phyloP scores from a whole-genome alignment of 2,113 vertebrate genomes.

The Rhinolophus ferrumequinum region DNA sequence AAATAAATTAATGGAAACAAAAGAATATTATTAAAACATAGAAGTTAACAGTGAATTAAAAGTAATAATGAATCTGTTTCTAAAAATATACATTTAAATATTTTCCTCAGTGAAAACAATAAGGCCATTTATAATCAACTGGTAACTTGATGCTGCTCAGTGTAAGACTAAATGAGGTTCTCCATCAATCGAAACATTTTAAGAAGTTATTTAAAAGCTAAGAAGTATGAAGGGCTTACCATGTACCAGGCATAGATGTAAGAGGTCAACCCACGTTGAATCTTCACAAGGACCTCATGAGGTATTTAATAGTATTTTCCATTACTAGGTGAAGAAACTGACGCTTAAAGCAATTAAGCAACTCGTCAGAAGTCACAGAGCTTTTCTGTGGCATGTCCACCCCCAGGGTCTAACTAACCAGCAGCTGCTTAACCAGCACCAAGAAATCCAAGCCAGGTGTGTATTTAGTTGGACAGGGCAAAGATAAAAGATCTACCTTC shows the following conservation, averaged over 20 bases:
- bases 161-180: background rate
- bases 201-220: background rate
- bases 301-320: background rate
- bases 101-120: background rate
- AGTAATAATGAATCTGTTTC: background rate
- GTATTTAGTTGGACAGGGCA: background rate
- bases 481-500: background rate
- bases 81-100: background rate
- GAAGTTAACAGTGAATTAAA: slow-evolving; percentile 19
- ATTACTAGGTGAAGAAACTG: background rate
- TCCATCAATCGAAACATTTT: background rate
- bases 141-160: background rate
- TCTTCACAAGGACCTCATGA: background rate
- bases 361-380: background rate
- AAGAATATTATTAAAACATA: background rate
- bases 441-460: background rate
- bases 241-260: background rate
- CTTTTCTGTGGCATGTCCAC: background rate
- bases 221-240: background rate
- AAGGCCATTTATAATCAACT: background rate
- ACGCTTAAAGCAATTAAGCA: background rate
- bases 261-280: background rate
- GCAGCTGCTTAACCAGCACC: background rate
- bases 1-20: slow-evolving; percentile 4
- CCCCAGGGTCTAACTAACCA: background rate